A percentile compares a stretch with the other conserved stretches of the same genome.
These are phyloP conservation scores for Agrochola lota DNA, from an alignment of 2,888 invertebrate genomes.

Conservation along the genomic window DNA sequence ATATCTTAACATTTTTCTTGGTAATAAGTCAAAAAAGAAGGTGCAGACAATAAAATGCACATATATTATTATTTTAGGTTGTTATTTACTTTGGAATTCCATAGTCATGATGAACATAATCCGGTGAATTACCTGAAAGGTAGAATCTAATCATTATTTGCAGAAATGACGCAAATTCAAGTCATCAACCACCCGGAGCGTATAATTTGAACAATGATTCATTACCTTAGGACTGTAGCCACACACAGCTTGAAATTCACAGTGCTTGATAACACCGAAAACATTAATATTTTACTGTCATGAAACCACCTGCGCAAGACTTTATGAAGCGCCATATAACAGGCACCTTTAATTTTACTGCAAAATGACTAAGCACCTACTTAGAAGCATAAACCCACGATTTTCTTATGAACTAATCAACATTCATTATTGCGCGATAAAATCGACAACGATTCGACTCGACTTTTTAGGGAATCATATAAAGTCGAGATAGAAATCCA, in stretches of 20 bases:
- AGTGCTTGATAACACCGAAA: conserved; percentile 4
- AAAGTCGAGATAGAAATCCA: conserved; percentile 3
- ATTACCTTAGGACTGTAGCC: conserved; percentile 28
- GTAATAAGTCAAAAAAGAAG: not conserved
- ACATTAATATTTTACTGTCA: conserved; percentile 27
- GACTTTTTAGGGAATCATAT: conserved; percentile 3
- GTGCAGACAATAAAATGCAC: not conserved
- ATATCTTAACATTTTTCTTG: not conserved
- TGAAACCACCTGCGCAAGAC: conserved; percentile 19
- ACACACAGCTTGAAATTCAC: conserved; percentile 15
- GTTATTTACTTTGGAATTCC: conserved; percentile 10
- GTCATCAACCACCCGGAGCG: conserved; percentile 48
- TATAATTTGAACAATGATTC: conserved; percentile 64
- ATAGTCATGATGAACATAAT: conserved; percentile 24
- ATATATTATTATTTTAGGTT: not conserved
- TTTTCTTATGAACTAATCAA: conserved; percentile 12
- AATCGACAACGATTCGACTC: not conserved
- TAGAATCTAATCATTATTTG: conserved; percentile 56
- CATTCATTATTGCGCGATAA: not conserved
- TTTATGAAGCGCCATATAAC: conserved; percentile 18
- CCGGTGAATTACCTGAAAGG: conserved; percentile 38
- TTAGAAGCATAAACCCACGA: conserved; percentile 6
- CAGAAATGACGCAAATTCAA: conserved; percentile 56
- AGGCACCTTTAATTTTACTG: conserved; percentile 10
- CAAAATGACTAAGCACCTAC: conserved; percentile 10